These are phyloP conservation scores for Leptoclinus maculatus DNA, from an alignment of 2,797 vertebrate species.

Conservation along the genomic window DNA sequence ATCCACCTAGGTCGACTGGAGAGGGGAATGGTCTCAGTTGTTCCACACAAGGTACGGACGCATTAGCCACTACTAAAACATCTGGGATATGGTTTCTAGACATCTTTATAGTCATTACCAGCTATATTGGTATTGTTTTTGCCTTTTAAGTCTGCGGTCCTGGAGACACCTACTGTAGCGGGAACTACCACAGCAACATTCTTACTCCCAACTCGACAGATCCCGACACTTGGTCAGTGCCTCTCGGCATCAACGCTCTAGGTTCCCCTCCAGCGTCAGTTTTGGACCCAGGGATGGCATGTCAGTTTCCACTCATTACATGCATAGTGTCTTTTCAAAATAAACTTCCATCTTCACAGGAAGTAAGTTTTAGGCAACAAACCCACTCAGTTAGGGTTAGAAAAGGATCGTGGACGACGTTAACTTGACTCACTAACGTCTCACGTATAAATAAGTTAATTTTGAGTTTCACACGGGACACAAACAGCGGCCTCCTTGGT, in stretches of 20 bases:
- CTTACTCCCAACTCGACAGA: neutral
- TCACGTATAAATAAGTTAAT: too few species aligned
- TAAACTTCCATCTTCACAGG: neutral
- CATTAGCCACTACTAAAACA: neutral
- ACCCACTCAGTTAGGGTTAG: neutral
- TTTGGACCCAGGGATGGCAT: neutral
- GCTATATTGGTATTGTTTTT: neutral
- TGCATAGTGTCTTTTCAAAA: neutral
- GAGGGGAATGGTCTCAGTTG: slow-evolving; percentile 80
- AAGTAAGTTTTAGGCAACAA: neutral
- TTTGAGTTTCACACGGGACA: too few species aligned
- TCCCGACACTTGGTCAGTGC: neutral
- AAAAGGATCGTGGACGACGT: too few species aligned
- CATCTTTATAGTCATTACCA: neutral
- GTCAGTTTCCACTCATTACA: neutral
- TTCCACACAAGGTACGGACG: slow-evolving; percentile 78
- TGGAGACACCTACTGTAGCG: neutral
- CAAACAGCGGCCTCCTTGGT: too few species aligned
- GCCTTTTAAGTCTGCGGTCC: neutral
- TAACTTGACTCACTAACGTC: too few species aligned
- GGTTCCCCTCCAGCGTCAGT: too few species aligned
- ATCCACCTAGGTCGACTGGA: slow-evolving; percentile 85
- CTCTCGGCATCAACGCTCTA: neutral
- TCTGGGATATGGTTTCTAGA: neutral
- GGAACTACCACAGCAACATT: neutral